phyloP scores from a whole-genome alignment of 2,888 invertebrate species.

The Amiota communis region DNA sequence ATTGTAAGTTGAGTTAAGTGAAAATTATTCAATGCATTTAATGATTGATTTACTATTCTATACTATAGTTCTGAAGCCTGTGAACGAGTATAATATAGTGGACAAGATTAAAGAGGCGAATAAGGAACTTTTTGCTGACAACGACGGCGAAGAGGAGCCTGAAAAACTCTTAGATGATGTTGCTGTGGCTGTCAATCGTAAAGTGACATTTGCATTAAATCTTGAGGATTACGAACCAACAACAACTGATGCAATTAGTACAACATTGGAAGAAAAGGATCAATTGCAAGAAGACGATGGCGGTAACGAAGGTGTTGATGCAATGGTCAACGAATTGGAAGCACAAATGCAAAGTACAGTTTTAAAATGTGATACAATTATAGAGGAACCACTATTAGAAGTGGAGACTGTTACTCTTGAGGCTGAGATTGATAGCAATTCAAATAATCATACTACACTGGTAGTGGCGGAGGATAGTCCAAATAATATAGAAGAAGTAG shows the following conservation, averaged over 20 bases:
- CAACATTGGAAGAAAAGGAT: conserved; percentile 22
- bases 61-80: conserved; percentile 70
- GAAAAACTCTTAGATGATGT: conserved; percentile 23
- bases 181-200: conserved; percentile 51
- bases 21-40: conserved; percentile 41
- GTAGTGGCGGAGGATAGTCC: neutral
- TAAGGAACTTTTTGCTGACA: conserved; percentile 72
- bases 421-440: neutral
- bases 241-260: conserved; percentile 16
- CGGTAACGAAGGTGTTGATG: conserved; percentile 4
- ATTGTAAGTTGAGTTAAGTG: conserved; percentile 68
- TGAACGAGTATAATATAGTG: conserved; percentile 76
- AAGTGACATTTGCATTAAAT: conserved; percentile 74
- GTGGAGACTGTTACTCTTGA: neutral
- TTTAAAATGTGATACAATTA: conserved; percentile 8
- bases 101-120: conserved; percentile 76
- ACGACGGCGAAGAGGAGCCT: conserved; percentile 40
- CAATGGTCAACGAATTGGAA: conserved; percentile 9
- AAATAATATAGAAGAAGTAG: conserved; percentile 21
- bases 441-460: neutral
- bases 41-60: conserved; percentile 50
- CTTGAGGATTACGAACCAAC: conserved; percentile 75
- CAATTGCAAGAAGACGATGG: conserved; percentile 22
- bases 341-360: conserved; percentile 7
- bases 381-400: conserved; percentile 3